These are phyloP conservation scores for Sphyrna mokarran DNA, from an alignment of 2,113 vertebrate genomes.

Conservation along the genomic window DNA sequence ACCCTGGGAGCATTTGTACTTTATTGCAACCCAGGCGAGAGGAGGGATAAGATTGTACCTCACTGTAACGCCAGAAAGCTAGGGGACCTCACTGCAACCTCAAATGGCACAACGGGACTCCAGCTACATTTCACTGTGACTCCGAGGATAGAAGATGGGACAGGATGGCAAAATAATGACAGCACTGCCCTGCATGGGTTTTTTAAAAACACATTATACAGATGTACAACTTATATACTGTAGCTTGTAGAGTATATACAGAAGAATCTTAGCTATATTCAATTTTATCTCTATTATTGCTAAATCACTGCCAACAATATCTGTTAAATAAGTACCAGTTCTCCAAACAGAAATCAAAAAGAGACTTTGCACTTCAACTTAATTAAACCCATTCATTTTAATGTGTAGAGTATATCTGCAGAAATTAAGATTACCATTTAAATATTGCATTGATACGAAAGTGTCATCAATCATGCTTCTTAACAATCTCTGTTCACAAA, in stretches of 20 bases:
- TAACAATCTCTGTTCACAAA: neutral
- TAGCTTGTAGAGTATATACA: neutral
- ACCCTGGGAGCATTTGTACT: neutral
- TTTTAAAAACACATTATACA: neutral
- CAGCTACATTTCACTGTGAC: neutral
- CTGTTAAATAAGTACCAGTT: neutral
- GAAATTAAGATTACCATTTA: neutral
- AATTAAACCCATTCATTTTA: neutral
- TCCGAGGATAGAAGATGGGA: neutral
- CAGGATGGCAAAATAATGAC: neutral
- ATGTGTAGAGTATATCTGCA: neutral
- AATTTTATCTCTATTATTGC: slow-evolving; percentile 6
- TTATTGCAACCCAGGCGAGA: too few species aligned
- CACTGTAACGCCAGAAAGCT: neutral
- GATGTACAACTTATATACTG: neutral
- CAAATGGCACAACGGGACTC: too few species aligned
- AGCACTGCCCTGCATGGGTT: neutral
- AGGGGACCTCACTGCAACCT: neutral
- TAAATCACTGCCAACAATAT: neutral
- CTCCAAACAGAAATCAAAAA: neutral
- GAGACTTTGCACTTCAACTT: neutral
- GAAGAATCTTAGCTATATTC: neutral
- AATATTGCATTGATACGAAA: neutral
- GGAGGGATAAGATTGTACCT: neutral
- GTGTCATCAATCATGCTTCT: neutral